These are phyloP conservation scores for Porites lutea DNA, from an alignment of 64 coral and sea anemone genomes.

Conservation along the genomic window DNA sequence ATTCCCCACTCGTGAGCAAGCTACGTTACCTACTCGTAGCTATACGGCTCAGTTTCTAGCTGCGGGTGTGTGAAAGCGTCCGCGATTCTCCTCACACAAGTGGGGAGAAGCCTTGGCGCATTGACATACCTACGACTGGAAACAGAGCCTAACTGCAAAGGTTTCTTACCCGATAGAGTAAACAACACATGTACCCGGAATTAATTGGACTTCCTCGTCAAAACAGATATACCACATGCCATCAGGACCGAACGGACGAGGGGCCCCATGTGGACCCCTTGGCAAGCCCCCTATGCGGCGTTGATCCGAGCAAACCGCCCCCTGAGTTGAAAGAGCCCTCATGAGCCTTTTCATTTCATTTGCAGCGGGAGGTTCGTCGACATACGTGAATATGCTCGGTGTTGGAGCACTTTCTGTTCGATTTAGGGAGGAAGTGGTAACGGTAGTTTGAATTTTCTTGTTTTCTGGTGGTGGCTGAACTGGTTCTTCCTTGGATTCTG, in stretches of 20 bases:
- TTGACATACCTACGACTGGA: too few species aligned
- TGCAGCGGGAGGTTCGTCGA: constrained; percentile 59
- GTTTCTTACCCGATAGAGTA: constrained; percentile 91
- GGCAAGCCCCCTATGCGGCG: constrained; percentile 76
- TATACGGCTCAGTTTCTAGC: too few species aligned
- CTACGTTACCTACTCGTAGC: too few species aligned
- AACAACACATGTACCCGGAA: constrained; percentile 54
- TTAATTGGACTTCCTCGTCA: constrained; percentile 73
- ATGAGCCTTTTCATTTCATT: constrained; percentile 68
- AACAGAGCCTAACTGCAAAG: too few species aligned
- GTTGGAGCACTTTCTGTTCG: not conserved
- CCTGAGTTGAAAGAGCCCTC: constrained; percentile 74
- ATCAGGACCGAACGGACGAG: constrained; percentile 73
- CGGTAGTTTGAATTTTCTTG: not conserved
- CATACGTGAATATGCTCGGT: constrained; percentile 50
- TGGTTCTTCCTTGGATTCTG: not conserved
- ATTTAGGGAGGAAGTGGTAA: not conserved
- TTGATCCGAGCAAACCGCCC: constrained; percentile 73
- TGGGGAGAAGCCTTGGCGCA: too few species aligned
- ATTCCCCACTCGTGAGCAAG: too few species aligned
- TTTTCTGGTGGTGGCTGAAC: not conserved
- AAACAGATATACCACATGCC: constrained; percentile 93
- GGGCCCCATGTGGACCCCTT: constrained; percentile 8
- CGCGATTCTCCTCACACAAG: too few species aligned
- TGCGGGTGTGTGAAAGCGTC: too few species aligned